A percentile compares a stretch with the other conserved stretches of the same genome.
These are phyloP conservation scores for Catharus ustulatus DNA, from an alignment of 2,797 vertebrate genomes.

Conservation along the genomic window DNA sequence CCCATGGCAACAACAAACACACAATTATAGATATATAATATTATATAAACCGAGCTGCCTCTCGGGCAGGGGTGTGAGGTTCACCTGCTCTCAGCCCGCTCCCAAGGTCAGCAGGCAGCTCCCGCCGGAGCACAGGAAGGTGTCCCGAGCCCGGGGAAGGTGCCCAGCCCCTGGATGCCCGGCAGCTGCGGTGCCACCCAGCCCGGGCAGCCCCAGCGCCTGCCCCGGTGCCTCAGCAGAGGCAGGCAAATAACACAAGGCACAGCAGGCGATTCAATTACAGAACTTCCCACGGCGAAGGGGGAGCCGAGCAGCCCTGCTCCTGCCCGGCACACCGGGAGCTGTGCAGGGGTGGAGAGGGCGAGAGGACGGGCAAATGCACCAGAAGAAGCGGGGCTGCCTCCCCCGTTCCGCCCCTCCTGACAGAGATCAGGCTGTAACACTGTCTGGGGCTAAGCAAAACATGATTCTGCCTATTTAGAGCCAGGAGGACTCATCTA, in stretches of 20 bases:
- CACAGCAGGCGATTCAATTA: neutral
- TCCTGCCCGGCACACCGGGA: neutral
- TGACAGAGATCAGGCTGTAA: neutral
- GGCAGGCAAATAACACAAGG: neutral
- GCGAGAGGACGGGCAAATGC: neutral
- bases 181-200: accelerated
- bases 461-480: slow-evolving; percentile 62
- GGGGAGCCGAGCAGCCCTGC: neutral
- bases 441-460: slow-evolving; percentile 67
- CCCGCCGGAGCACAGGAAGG: accelerated
- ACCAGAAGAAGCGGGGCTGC: neutral
- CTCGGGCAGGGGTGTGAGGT: slow-evolving; percentile 18
- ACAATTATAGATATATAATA: slow-evolving; percentile 54
- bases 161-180: accelerated
- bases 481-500: slow-evolving; percentile 65
- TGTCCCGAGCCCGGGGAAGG: neutral
- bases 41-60: slow-evolving; percentile 53
- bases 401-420: neutral
- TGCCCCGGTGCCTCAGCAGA: neutral
- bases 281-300: neutral
- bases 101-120: neutral
- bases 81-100: slow-evolving; percentile 42
- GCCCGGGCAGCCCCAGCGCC: neutral
- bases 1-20: slow-evolving; percentile 79
- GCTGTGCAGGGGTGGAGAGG: neutral